phyloP scores from a whole-genome alignment of 2,797 vertebrate species.

The Pagetopsis macropterus region DNA sequence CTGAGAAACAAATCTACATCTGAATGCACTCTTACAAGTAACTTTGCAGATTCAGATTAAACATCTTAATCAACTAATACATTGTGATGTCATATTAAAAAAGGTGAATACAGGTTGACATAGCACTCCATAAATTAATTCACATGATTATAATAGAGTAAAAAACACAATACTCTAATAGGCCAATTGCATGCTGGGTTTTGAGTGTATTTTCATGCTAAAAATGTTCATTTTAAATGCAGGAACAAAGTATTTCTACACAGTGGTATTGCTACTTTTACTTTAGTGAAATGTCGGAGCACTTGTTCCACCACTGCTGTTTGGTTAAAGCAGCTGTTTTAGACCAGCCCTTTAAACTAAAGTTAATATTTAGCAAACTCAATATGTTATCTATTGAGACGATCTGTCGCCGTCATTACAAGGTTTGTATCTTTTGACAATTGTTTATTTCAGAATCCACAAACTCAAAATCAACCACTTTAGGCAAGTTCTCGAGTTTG shows the following conservation, averaged over 20 bases:
- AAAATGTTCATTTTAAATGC: background rate
- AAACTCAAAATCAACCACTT: background rate
- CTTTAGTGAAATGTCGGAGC: background rate
- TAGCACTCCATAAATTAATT: background rate
- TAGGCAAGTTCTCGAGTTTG: background rate
- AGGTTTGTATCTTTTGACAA: background rate
- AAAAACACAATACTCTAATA: too few relatives aligned
- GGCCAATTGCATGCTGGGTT: background rate
- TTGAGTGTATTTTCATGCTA: background rate
- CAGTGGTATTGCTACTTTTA: background rate
- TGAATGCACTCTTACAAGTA: too few relatives aligned
- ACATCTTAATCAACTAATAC: too few relatives aligned
- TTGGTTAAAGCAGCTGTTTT: slow-evolving; percentile 8
- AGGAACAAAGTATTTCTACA: background rate
- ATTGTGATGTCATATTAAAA: background rate
- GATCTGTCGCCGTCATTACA: background rate
- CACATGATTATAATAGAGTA: background rate
- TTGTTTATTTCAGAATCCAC: background rate
- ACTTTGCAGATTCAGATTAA: too few relatives aligned
- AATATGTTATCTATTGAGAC: background rate
- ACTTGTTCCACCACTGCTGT: background rate
- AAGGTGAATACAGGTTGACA: background rate
- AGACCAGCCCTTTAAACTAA: background rate
- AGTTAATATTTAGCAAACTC: background rate
- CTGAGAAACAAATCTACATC: too few relatives aligned